These are phyloP conservation scores for Branchinecta lindahli DNA, from an alignment of 1,140 invertebrate genomes.

Conservation along the genomic window DNA sequence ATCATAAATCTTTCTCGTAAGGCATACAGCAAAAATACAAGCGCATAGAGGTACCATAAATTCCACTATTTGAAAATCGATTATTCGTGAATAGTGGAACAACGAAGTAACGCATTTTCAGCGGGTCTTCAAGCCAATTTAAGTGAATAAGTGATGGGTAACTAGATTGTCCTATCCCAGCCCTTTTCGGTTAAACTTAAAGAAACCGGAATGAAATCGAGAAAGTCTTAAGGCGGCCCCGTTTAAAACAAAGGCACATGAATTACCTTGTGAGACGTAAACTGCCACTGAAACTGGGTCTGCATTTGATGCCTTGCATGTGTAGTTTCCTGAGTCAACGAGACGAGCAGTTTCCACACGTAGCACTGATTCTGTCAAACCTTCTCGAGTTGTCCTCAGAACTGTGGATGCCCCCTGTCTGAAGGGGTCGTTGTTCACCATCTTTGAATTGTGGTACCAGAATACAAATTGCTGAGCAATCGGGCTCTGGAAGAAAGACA, in stretches of 20 bases:
- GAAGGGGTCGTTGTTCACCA: conserved; percentile 36
- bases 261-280: conserved; percentile 30
- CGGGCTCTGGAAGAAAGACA: conserved; percentile 49
- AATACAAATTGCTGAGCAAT: conserved; percentile 41
- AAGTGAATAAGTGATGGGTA: no score
- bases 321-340: conserved; percentile 47
- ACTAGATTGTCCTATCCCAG: no score
- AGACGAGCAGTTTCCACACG: conserved; percentile 50
- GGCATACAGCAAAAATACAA: no score
- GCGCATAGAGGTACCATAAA: no score
- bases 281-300: conserved; percentile 34
- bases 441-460: conserved; percentile 36
- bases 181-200: no score
- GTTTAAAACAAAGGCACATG: not conserved
- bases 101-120: no score
- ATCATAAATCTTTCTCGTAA: no score
- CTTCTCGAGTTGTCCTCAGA: conserved; percentile 46
- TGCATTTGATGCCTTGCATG: conserved; percentile 34
- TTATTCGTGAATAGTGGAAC: no score
- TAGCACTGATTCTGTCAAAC: conserved; percentile 41
- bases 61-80: no score
- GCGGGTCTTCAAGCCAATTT: no score
- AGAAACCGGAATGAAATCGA: no score
- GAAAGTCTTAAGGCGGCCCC: no score
- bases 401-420: conserved; percentile 22